Evolutionary conservation across 2,888 invertebrate genomes (phyloP), one percentile per base, ranked within the genome.

Genomic region (Rhamphomyia laevipes): DNA sequence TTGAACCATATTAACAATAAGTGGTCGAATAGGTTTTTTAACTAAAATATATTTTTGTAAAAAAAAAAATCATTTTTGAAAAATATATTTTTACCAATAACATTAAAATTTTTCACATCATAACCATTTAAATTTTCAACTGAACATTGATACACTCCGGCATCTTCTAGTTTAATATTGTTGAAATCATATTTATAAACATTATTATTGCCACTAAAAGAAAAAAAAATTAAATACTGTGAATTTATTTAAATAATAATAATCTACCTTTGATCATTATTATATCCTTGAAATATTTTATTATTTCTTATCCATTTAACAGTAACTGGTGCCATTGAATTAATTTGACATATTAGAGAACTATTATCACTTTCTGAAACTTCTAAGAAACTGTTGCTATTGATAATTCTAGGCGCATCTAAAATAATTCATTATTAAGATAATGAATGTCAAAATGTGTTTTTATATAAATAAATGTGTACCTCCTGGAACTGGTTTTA

Each of bases 301-400:
- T 48, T 49, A 41, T 51, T 45, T 30, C 17, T 23, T n/a, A 31
- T 45, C 56, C 56, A 56, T 15, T 43, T 23, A 9, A 50, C 38
- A 1, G 70, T 71, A 53, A 78, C 76, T 0, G 84, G 82, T 4
- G 81, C 75, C 33, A 78, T 61, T 50, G 82, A 82, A 51, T 79
- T 75, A 9, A 82, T 77, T 16, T 67, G 65, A 58, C 85, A 85
- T 1, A 65, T 66, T 2, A 84, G 58, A 1, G 69, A 68, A 5
- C 78, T 73, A 2, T 74, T 67, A 27, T 74, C 66, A 1, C 66
- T 67, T 45, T 56, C 56, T 17, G 58, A 53, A 38, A 54, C 27
- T 41, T 53, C 40, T 27, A 55, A 55, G 59, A 72, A 73, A 56
- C 69, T 65, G 47, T 63, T 57, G 1, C 67, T 63, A 51, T 74